These are phyloP conservation scores for Drosophila conformis DNA, from an alignment of 2,888 invertebrate species.

Conservation along the genomic window DNA sequence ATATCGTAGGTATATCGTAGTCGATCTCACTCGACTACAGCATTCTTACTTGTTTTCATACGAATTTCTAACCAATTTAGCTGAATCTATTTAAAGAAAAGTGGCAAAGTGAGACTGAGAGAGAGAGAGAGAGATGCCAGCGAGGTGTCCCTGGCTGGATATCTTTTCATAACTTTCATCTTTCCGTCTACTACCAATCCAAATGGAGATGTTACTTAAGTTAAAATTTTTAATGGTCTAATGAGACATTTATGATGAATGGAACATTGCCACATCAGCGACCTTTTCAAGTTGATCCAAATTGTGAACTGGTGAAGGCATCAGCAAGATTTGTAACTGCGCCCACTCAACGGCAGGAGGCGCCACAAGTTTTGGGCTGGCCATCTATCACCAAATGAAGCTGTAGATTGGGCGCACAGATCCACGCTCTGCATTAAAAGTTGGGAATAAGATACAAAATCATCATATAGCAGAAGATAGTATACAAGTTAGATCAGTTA, in stretches of 20 bases:
- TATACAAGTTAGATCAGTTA: not conserved
- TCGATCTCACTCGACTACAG: no score
- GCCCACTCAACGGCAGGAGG: not conserved
- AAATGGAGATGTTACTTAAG: not conserved
- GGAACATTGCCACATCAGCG: not conserved
- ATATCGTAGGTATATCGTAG: no score
- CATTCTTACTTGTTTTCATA: not conserved
- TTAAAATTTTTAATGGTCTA: not conserved
- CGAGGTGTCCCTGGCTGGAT: not conserved
- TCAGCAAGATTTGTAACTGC: no score
- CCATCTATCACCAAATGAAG: not conserved
- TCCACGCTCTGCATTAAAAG: constrained; percentile 5
- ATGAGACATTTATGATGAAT: not conserved
- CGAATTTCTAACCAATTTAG: not conserved
- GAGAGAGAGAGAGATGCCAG: not conserved
- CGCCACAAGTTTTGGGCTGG: not conserved
- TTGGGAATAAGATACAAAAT: not conserved
- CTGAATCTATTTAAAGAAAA: not conserved
- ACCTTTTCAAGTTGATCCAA: constrained; percentile 3
- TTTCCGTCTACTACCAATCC: not conserved
- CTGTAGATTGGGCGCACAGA: constrained; percentile 10
- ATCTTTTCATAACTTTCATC: not conserved
- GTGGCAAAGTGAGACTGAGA: not conserved
- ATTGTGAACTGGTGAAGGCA: not conserved
- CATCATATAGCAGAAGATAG: not conserved